Conservation (phyloP, 2,888 invertebrate species). For the Latrodectus elegans region DNA sequence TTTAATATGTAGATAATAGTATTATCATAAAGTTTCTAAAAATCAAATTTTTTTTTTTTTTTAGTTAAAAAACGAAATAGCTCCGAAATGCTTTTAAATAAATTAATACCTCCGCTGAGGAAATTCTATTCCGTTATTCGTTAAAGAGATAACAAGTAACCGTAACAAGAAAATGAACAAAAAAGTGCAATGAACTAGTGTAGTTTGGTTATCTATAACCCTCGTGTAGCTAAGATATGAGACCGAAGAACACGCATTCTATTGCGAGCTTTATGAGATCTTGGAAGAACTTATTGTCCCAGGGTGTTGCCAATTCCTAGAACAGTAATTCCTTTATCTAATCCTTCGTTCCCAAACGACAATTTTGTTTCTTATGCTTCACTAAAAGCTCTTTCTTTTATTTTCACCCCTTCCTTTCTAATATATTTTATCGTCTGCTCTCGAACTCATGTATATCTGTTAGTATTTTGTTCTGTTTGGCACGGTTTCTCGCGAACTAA, state of each 20-base stretch:
- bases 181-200: constrained; percentile 19
- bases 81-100: no score
- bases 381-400: constrained; percentile 13
- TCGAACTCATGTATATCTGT: not conserved
- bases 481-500: not conserved
- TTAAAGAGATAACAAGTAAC: not conserved
- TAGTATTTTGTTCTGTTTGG: not conserved
- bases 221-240: not conserved
- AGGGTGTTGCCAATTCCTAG: constrained; percentile 41
- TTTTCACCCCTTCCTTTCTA: not conserved
- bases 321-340: constrained; percentile 58
- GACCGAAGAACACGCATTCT: constrained; percentile 25
- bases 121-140: not conserved
- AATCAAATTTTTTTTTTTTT: no score
- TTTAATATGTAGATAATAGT: no score
- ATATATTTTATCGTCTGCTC: not conserved
- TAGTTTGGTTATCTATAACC: constrained; percentile 31
- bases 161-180: not conserved
- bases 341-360: constrained; percentile 37
- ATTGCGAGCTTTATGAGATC: constrained; percentile 46
- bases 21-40: no score
- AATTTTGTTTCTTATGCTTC: constrained; percentile 28
- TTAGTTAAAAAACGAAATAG: no score
- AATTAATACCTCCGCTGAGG: no score
- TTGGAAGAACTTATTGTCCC: constrained; percentile 25